These are phyloP conservation scores for Bicyclus anynana DNA, from an alignment of 1,140 invertebrate genomes.

Conservation along the genomic window DNA sequence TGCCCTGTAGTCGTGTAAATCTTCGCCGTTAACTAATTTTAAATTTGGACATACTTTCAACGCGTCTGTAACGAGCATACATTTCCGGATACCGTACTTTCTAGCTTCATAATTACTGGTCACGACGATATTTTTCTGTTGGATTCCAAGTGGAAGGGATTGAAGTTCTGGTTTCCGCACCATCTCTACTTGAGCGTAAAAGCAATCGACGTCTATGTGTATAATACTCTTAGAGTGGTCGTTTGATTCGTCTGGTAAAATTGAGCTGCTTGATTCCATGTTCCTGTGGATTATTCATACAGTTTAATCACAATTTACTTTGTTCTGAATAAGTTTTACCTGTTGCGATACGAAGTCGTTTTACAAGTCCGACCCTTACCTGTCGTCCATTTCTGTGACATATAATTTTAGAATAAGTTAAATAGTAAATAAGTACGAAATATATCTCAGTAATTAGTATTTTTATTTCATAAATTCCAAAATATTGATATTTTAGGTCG, in stretches of 20 bases:
- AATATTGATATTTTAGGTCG: constrained; percentile 72
- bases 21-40: constrained; percentile 85
- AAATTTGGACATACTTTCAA: constrained; percentile 82
- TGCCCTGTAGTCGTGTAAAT: constrained; percentile 84
- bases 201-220: constrained; percentile 88
- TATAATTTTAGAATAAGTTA: constrained; percentile 53
- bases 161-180: constrained; percentile 81
- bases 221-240: constrained; percentile 82
- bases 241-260: constrained; percentile 45
- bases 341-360: constrained; percentile 49
- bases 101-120: constrained; percentile 89
- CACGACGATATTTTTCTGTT: constrained; percentile 88
- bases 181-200: constrained; percentile 91
- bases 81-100: constrained; percentile 84
- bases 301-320: constrained; percentile 63
- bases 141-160: constrained; percentile 83
- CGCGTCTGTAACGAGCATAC: constrained; percentile 84
- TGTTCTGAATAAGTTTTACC: constrained; percentile 62
- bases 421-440: constrained; percentile 46
- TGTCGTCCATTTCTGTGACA: constrained; percentile 54
- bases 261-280: constrained; percentile 69
- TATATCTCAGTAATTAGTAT: constrained; percentile 44
- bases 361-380: constrained; percentile 49
- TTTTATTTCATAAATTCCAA: constrained; percentile 72
- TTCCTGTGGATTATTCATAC: constrained; percentile 61